phyloP scores from a whole-genome alignment of 2,797 vertebrate species.

The Natrix natrix region DNA sequence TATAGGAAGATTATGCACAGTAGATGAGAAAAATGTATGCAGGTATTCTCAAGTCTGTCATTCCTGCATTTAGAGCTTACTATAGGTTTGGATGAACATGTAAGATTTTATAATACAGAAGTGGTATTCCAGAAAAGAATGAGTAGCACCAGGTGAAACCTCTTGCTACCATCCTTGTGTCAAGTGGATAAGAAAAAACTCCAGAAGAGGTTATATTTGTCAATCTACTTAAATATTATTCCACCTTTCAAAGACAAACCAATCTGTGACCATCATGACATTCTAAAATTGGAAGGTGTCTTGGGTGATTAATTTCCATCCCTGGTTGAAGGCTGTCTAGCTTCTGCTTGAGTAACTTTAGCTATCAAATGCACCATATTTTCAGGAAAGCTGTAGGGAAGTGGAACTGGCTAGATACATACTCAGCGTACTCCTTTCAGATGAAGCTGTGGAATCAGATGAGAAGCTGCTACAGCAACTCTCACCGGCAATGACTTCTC shows the following conservation, averaged over 20 bases:
- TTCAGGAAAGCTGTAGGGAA: background rate
- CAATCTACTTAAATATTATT: background rate
- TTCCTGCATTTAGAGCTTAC: background rate
- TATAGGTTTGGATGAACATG: background rate
- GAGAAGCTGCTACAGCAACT: background rate
- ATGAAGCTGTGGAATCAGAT: background rate
- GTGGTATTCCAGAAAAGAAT: background rate
- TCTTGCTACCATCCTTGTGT: background rate
- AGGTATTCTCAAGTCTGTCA: background rate
- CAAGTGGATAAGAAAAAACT: background rate
- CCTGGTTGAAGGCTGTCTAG: background rate
- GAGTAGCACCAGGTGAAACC: background rate
- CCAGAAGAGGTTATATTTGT: background rate
- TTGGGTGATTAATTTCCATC: background rate
- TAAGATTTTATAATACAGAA: background rate
- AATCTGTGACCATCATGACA: background rate
- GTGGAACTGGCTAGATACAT: background rate
- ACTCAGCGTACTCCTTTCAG: slow-evolving; percentile 4
- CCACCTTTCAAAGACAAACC: background rate
- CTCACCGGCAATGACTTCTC: background rate
- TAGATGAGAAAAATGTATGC: background rate
- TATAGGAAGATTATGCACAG: background rate
- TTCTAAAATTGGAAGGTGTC: background rate
- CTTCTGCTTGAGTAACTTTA: background rate
- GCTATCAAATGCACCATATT: background rate